Base-by-base conservation (phyloP, 1,140 invertebrate species). In the Bombus huntii region DNA sequence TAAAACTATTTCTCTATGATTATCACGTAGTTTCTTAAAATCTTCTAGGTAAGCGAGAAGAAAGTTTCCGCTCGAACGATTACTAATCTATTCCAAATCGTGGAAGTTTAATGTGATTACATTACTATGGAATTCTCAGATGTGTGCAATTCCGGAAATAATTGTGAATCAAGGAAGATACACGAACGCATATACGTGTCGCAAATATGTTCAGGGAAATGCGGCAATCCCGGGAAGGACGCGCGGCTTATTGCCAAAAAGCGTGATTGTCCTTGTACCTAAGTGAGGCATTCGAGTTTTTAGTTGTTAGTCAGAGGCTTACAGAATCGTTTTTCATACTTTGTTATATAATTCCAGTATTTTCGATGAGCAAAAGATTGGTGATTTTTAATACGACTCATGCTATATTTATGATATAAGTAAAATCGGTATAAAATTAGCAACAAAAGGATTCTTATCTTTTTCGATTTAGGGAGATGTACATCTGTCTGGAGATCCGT, bases 191-290 rank as follows among this genome's bases (percentile, higher is more conserved):
- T 77, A 81, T 77, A 81, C 73, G 70, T 79, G 87, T 89, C 65
- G 68, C 70, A 70, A 77, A 85, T 34, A 34, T 87, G 62, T 85
- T 75, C 57, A 34, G 53, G 12, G 66, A 83, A 71, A 83, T 83
- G 71, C 75, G 34, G 82, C 59, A 74, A 53, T 88, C 34, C 39
- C 47, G 47, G 34, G 53, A 80, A 74, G 37, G 83, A 77, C 90
- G 91, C 91, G 91, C 90, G 89, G 87, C 85, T n/a, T 15, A 15
- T 71, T 92, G 91, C 92, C 92, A 92, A 86, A 88, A 92, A 88
- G 37, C 78, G 79, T 89, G 81, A 59, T 42, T 65, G 68, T 28
- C 81, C 57, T 47, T 82, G 44, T 59, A 89, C 73, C 44, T 44
- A 84, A 75, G 76, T 31, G 25, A 76, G 57, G 70, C 28, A 6